A percentile compares a stretch with the other conserved stretches of the same genome.
phyloP scores from a whole-genome alignment of 2,888 invertebrate genomes.

The Druceiella hillmani region DNA sequence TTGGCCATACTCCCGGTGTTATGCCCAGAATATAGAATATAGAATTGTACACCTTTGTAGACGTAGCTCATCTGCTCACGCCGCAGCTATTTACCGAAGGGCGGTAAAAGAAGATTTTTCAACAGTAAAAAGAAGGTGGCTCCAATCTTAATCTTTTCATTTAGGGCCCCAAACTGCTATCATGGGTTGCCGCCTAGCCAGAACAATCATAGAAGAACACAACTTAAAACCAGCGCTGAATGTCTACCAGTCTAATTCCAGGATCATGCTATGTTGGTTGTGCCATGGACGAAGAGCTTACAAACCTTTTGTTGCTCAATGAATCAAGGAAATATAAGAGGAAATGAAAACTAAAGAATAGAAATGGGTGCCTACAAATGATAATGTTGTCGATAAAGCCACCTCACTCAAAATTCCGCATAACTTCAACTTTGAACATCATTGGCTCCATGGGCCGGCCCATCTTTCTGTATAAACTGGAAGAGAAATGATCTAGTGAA shows the following conservation, averaged over 20 bases:
- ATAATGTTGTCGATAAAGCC: conserved; percentile 15
- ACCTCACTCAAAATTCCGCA: conserved; percentile 9
- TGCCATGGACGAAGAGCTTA: conserved; percentile 8
- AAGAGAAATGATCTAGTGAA: too few species aligned
- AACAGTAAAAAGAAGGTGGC: too few species aligned
- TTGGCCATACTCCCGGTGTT: too few species aligned
- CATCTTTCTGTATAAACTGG: too few species aligned
- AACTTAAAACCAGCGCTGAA: background rate
- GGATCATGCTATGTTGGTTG: conserved; percentile 15
- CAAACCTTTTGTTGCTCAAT: conserved; percentile 17
- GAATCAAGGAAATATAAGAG: conserved; percentile 16
- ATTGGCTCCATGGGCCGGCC: conserved; percentile 3
- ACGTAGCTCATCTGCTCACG: too few species aligned
- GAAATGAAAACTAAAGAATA: conserved; percentile 5
- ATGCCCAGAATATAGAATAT: too few species aligned
- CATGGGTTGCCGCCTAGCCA: conserved; percentile 10
- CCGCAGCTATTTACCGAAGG: too few species aligned
- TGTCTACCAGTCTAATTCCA: conserved; percentile 14
- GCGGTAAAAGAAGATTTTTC: too few species aligned
- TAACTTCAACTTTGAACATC: conserved; percentile 1
- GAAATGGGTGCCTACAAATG: conserved; percentile 9
- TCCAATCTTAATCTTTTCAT: too few species aligned
- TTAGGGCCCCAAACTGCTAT: too few species aligned
- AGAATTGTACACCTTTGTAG: too few species aligned
- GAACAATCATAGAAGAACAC: conserved; percentile 6